Conservation (phyloP, 2,797 vertebrate genomes). For the Discoglossus pictus region DNA sequence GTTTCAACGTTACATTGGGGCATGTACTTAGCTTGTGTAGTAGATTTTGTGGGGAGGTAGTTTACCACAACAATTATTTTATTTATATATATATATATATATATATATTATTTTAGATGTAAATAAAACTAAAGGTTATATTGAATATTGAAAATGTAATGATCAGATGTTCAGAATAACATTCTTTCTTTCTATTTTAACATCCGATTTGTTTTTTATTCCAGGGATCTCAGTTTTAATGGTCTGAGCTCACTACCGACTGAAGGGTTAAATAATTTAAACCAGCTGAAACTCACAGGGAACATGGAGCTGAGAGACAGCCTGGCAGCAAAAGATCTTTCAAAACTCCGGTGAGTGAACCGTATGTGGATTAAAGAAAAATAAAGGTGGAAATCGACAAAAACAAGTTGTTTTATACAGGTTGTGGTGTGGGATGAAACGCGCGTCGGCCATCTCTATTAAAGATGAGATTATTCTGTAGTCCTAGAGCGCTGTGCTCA, state of each 20-base stretch:
- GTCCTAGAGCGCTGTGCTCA: too few relatives aligned
- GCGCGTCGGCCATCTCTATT: too few relatives aligned
- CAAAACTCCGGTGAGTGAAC: constrained; percentile 85
- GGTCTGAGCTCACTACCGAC: constrained; percentile 81
- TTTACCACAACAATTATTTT: too few relatives aligned
- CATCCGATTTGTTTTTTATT: constrained; percentile 42
- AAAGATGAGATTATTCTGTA: too few relatives aligned
- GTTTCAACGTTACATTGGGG: too few relatives aligned
- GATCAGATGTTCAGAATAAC: constrained; percentile 18
- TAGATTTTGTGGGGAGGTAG: too few relatives aligned
- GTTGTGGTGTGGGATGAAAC: too few relatives aligned
- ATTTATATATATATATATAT: too few relatives aligned
- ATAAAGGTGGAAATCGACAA: too few relatives aligned
- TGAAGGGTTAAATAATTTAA: constrained; percentile 80
- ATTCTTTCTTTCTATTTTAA: not conserved
- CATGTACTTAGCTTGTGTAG: too few relatives aligned
- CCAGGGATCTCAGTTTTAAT: constrained; percentile 92
- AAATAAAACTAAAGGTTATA: constrained; percentile 18
- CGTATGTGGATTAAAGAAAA: not conserved
- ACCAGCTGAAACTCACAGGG: constrained; percentile 90
- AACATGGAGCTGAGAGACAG: constrained; percentile 86
- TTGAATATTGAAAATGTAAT: constrained; percentile 16
- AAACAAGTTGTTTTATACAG: too few relatives aligned
- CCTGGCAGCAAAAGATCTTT: constrained; percentile 82
- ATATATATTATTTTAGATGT: too few relatives aligned